phyloP scores from a whole-genome alignment of 2,113 vertebrate genomes.

The Bubalus kerabau region DNA sequence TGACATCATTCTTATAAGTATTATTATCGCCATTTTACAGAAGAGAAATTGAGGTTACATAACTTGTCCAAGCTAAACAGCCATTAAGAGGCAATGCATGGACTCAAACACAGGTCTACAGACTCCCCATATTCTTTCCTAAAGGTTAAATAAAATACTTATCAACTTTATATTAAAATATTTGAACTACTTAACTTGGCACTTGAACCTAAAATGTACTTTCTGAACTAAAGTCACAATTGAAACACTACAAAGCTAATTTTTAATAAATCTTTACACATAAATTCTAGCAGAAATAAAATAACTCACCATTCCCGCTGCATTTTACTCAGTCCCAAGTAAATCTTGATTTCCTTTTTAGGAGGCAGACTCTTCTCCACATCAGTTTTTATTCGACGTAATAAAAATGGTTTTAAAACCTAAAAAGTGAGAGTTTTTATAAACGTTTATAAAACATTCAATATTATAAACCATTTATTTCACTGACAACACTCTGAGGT shows the following conservation, averaged over 20 bases:
- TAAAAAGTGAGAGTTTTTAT: constrained; percentile 69
- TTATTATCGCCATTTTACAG: neutral
- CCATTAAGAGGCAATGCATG: neutral
- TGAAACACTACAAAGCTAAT: neutral
- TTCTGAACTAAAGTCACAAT: neutral
- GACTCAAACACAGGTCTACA: neutral
- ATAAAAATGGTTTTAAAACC: constrained; percentile 91
- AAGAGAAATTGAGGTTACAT: neutral
- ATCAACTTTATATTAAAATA: neutral
- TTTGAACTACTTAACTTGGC: neutral
- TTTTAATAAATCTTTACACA: constrained; percentile 16
- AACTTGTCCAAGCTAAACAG: constrained; percentile 15
- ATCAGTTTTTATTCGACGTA: constrained; percentile 92
- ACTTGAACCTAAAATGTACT: constrained; percentile 32
- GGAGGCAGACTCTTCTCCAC: constrained; percentile 92
- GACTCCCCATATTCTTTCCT: neutral
- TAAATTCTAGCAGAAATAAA: constrained; percentile 38
- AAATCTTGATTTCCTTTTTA: constrained; percentile 93
- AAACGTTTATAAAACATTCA: constrained; percentile 15
- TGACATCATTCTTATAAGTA: neutral
- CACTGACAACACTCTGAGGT: neutral
- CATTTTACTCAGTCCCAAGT: constrained; percentile 93
- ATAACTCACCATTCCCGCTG: constrained; percentile 89
- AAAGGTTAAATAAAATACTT: constrained; percentile 5
- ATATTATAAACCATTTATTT: neutral